Conservation (phyloP, 2,797 vertebrate species). For the Vireo griseus region DNA sequence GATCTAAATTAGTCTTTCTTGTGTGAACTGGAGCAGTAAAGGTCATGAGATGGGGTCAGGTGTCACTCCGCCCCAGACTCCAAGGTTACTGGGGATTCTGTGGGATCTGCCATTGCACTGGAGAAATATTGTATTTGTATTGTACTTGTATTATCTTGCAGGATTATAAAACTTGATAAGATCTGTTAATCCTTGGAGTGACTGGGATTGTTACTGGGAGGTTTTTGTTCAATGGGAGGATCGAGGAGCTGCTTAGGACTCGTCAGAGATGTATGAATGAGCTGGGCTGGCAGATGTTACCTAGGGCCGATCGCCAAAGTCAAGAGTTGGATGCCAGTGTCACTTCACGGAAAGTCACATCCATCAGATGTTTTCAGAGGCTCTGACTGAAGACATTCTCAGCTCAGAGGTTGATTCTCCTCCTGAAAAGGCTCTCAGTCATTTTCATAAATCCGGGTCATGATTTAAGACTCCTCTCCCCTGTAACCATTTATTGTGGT, state of each 20-base stretch:
- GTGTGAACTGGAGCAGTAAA: not conserved
- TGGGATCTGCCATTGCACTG: not conserved
- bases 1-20: not conserved
- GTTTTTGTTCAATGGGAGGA: not conserved
- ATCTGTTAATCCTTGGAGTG: not conserved
- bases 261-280: not conserved
- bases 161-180: not conserved
- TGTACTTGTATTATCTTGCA: not conserved
- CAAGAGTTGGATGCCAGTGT: not conserved
- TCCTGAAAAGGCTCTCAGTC: not conserved
- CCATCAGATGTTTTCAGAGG: not conserved
- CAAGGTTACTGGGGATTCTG: not conserved
- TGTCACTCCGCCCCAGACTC: not conserved
- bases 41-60: not conserved
- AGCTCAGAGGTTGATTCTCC: not conserved
- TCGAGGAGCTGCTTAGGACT: not conserved
- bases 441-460: not conserved
- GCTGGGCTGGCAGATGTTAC: not conserved
- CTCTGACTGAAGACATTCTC: not conserved
- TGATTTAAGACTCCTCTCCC: not conserved
- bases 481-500: not conserved
- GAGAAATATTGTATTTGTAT: too few species aligned
- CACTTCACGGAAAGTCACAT: not conserved
- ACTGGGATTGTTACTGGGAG: not conserved
- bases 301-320: not conserved